Evolutionary conservation across 2,888 invertebrate species (phyloP).

Genomic region (Synanthedon andrenaeformis): DNA sequence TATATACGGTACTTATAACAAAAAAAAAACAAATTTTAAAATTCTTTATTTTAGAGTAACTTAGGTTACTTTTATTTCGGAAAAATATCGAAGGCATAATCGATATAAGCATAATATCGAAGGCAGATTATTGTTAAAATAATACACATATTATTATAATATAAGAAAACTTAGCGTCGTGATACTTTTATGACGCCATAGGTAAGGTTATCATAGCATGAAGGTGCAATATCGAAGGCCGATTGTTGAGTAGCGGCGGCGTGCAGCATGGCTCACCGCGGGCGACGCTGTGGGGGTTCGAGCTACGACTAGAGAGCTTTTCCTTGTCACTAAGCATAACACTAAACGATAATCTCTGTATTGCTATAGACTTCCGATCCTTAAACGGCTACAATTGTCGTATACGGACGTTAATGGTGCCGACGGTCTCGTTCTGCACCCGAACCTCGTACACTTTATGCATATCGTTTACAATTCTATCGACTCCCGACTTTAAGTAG

Average conservation of each 20-base stretch:
- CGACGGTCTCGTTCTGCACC: constrained; percentile 12
- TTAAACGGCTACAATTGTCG: constrained; percentile 60
- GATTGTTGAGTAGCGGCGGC: neutral
- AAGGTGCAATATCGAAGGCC: neutral
- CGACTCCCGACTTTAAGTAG: neutral
- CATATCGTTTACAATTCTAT: neutral
- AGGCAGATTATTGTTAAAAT: no score
- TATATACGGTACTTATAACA: no score
- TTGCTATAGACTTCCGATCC: constrained; percentile 46
- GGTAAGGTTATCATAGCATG: neutral
- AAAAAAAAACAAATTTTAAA: no score
- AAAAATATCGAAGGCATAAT: no score
- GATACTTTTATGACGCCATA: neutral
- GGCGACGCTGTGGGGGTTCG: constrained; percentile 34
- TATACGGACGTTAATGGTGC: constrained; percentile 51
- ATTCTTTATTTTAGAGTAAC: no score
- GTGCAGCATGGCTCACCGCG: neutral
- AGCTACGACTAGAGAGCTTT: constrained; percentile 46
- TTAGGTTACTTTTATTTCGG: no score
- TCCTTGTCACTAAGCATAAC: constrained; percentile 65
- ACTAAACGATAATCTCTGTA: constrained; percentile 64
- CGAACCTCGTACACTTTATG: neutral
- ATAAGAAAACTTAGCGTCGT: no score
- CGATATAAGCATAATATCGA: no score
- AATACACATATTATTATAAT: no score